These are phyloP conservation scores for Erythrolamprus reginae DNA, from an alignment of 2,113 vertebrate species.

Conservation along the genomic window DNA sequence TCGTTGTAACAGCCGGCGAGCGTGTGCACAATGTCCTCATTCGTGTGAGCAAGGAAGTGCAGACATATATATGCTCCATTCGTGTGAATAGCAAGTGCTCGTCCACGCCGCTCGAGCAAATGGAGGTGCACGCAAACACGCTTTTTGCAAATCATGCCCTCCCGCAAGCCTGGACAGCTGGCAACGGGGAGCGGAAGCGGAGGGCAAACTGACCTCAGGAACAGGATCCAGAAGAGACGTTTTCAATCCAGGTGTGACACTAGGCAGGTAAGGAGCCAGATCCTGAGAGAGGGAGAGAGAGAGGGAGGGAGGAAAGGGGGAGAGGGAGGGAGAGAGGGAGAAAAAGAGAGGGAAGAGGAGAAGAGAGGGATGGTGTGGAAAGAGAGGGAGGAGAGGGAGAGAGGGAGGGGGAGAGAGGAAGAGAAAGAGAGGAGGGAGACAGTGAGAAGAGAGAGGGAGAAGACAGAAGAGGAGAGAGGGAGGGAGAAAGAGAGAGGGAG, in stretches of 20 bases:
- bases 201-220: slow-evolving; percentile 79
- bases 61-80: background rate
- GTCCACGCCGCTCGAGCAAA: background rate
- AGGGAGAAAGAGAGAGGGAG: too few relatives aligned
- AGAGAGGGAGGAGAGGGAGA: background rate
- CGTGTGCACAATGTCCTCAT: background rate
- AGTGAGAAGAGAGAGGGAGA: too few relatives aligned
- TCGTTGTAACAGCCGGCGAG: background rate
- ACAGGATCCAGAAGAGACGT: slow-evolving; percentile 93
- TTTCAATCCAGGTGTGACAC: slow-evolving; percentile 94
- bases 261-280: slow-evolving; percentile 93
- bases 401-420: too few relatives aligned
- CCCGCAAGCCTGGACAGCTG: background rate
- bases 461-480: too few relatives aligned
- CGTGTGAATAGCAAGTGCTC: too few relatives aligned
- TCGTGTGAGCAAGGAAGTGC: background rate
- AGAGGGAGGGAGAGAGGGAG: slow-evolving; percentile 8
- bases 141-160: too few relatives aligned
- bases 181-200: background rate
- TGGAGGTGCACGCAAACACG: background rate
- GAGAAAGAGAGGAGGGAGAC: too few relatives aligned
- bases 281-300: slow-evolving; percentile 73
- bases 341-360: background rate
- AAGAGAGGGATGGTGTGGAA: background rate
- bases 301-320: slow-evolving; percentile 22